Percentiles rank a stretch among this genome's conserved stretches.
These are phyloP conservation scores for Sebastes taczanowskii DNA, from an alignment of 2,797 vertebrate species.

Conservation along the genomic window DNA sequence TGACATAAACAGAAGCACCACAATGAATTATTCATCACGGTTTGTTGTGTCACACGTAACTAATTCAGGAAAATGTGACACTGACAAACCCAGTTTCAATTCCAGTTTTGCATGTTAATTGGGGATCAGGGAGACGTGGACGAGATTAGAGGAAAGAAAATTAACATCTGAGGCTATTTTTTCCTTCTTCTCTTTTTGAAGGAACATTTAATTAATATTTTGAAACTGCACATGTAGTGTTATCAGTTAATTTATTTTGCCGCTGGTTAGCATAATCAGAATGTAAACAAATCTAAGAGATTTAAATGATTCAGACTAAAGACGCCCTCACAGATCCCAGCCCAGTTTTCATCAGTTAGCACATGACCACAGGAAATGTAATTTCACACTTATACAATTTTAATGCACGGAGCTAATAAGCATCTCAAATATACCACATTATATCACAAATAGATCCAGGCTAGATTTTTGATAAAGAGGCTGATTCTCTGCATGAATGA, in stretches of 20 bases:
- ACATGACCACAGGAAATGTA: neutral
- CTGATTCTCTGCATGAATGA: neutral
- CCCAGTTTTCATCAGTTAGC: neutral
- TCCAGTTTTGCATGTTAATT: conserved; percentile 39
- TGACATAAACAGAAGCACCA: neutral
- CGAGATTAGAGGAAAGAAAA: conserved; percentile 33
- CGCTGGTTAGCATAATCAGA: conserved; percentile 7
- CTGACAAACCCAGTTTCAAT: neutral
- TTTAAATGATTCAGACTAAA: conserved; percentile 18
- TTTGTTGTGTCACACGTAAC: conserved; percentile 4
- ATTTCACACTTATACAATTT: neutral
- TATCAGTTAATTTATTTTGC: conserved; percentile 41
- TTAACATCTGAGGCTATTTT: conserved; percentile 11
- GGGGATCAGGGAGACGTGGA: neutral
- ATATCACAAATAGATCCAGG: neutral
- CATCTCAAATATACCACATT: neutral
- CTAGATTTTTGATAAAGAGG: neutral
- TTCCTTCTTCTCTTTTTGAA: neutral
- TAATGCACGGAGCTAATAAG: neutral
- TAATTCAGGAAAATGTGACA: conserved; percentile 23
- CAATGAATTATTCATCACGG: conserved; percentile 13
- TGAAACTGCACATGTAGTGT: conserved; percentile 10
- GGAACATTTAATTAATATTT: conserved; percentile 31
- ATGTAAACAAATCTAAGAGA: conserved; percentile 19
- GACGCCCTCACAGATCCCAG: neutral